phyloP scores from a whole-genome alignment of 1,140 invertebrate genomes.

The Chrysopa pallens region DNA sequence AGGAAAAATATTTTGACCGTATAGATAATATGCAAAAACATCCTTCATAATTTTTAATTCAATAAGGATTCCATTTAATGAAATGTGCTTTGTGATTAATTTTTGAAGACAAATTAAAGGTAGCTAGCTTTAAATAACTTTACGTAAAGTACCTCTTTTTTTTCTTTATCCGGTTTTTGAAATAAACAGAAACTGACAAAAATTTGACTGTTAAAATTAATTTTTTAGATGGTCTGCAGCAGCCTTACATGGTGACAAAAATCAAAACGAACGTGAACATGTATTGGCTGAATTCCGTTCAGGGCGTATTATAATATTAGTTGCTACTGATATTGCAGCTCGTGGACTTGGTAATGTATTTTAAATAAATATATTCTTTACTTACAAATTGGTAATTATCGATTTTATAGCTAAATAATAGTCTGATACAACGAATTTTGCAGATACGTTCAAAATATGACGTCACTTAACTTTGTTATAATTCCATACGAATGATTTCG shows the following conservation, averaged over 20 bases:
- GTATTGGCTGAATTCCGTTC: conserved; percentile 70
- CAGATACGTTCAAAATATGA: too few relatives aligned
- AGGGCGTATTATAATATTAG: conserved; percentile 77
- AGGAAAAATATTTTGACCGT: too few relatives aligned
- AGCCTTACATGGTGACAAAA: conserved; percentile 81
- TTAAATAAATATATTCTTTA: too few relatives aligned
- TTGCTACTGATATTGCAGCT: conserved; percentile 94
- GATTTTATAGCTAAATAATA: too few relatives aligned
- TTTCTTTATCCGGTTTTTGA: background rate
- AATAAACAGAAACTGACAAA: background rate
- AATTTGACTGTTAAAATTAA: conserved; percentile 4
- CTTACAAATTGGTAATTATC: too few relatives aligned
- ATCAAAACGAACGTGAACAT: conserved; percentile 72
- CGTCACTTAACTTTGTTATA: too few relatives aligned
- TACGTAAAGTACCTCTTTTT: background rate
- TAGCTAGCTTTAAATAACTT: background rate
- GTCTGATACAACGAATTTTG: too few relatives aligned
- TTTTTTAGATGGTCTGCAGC: conserved; percentile 48
- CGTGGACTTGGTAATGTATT: conserved; percentile 66
- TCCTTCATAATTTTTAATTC: too few relatives aligned
- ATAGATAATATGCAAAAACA: too few relatives aligned
- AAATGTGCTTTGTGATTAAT: background rate
- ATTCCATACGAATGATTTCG: too few relatives aligned
- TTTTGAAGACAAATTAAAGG: conserved; percentile 2
- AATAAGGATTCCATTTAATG: too few relatives aligned